These are phyloP conservation scores for Steinernema scapterisci DNA, from an alignment of 2,888 invertebrate species.

Conservation along the genomic window DNA sequence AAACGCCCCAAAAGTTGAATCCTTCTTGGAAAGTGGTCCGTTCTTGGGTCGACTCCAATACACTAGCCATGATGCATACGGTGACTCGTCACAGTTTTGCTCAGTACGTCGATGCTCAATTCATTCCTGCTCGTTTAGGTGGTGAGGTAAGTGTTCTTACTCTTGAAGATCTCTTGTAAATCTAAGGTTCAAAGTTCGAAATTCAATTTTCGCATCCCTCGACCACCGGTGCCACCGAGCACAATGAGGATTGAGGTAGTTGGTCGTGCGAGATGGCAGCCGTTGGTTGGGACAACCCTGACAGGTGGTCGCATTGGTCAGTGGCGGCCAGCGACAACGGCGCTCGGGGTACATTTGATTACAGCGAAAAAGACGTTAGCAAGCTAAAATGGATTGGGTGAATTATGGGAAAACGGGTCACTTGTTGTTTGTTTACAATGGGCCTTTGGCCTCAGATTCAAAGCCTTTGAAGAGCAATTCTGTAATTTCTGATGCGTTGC, in stretches of 20 bases:
- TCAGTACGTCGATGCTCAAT: constrained; percentile 49
- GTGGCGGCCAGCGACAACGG: too few relatives aligned
- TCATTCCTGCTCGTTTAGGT: constrained; percentile 53
- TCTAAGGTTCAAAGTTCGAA: background rate
- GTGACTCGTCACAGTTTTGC: constrained; percentile 46
- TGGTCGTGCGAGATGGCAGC: too few relatives aligned
- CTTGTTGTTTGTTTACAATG: too few relatives aligned
- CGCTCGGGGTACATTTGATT: too few relatives aligned
- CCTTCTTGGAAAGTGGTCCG: constrained; percentile 60
- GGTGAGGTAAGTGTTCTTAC: constrained; percentile 52
- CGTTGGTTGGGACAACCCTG: too few relatives aligned
- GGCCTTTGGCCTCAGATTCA: too few relatives aligned
- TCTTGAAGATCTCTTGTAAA: background rate
- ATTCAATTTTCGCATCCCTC: background rate
- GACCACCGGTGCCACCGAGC: background rate
- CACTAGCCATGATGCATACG: constrained; percentile 38
- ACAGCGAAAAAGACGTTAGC: too few relatives aligned
- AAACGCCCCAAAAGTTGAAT: constrained; percentile 56
- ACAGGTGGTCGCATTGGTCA: too few relatives aligned
- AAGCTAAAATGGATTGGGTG: too few relatives aligned
- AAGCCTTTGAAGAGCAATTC: too few relatives aligned
- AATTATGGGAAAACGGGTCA: too few relatives aligned
- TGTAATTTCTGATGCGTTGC: too few relatives aligned
- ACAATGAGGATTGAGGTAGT: background rate
- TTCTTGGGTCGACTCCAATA: constrained; percentile 39